phyloP scores from a whole-genome alignment of 2,888 invertebrate species.

The Bellardia pandia region DNA sequence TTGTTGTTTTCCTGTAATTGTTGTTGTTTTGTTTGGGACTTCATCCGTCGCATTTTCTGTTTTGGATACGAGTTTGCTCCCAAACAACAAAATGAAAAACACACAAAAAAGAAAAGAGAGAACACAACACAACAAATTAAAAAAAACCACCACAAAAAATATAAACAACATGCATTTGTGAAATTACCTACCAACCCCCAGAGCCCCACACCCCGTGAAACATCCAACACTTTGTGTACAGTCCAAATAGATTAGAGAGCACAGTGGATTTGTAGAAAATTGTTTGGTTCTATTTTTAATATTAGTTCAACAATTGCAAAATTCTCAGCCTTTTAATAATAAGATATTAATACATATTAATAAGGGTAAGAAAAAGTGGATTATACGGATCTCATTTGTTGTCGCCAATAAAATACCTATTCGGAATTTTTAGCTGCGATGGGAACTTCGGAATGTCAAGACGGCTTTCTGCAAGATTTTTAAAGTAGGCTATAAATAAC shows the following conservation, averaged over 20 bases:
- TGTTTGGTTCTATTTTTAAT: too few species aligned
- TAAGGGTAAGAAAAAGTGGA: too few species aligned
- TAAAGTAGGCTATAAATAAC: too few species aligned
- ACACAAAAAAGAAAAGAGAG: slow-evolving; percentile 47
- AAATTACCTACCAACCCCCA: neutral
- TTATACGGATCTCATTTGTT: too few species aligned
- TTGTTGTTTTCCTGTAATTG: slow-evolving; percentile 20
- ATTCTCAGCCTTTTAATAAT: too few species aligned
- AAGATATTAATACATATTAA: too few species aligned
- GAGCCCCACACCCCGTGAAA: neutral
- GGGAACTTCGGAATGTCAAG: too few species aligned
- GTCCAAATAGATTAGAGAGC: neutral
- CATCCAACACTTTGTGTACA: neutral
- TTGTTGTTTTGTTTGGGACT: slow-evolving; percentile 61
- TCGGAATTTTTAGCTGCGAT: too few species aligned
- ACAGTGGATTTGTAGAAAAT: neutral
- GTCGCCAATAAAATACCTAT: too few species aligned
- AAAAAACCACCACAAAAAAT: slow-evolving; percentile 66
- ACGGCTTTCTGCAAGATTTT: too few species aligned
- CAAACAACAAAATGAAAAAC: neutral
- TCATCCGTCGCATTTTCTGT: neutral
- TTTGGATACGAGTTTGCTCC: slow-evolving; percentile 47
- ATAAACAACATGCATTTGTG: slow-evolving; percentile 18
- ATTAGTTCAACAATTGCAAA: too few species aligned
- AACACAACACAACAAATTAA: slow-evolving; percentile 19